These are phyloP conservation scores for Polydrusus tereticollis DNA, from an alignment of 2,888 invertebrate species.

Conservation along the genomic window DNA sequence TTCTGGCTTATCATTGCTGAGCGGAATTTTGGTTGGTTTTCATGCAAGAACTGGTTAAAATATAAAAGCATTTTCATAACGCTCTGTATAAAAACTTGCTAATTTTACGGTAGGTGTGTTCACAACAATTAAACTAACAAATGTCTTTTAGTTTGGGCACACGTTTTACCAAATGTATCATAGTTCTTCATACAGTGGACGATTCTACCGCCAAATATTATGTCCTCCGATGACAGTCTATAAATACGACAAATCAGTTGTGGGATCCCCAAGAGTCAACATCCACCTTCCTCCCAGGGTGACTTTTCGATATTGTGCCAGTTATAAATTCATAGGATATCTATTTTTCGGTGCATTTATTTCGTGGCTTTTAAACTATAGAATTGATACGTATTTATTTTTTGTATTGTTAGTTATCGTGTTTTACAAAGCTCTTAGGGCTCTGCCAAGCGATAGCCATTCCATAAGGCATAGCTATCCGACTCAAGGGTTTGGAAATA, in stretches of 20 bases:
- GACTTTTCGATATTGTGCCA: conserved; percentile 77
- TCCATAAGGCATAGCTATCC: conserved; percentile 57
- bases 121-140: not conserved
- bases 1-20: too few species aligned
- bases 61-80: too few species aligned
- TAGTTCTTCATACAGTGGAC: conserved; percentile 74
- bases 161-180: conserved; percentile 77
- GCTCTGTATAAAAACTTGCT: too few species aligned
- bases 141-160: conserved; percentile 74
- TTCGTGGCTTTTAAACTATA: conserved; percentile 70
- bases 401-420: conserved; percentile 68
- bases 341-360: conserved; percentile 70
- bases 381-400: conserved; percentile 69
- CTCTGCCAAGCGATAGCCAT: conserved; percentile 56
- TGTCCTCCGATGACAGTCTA: conserved; percentile 74
- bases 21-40: too few species aligned
- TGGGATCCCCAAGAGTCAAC: conserved; percentile 71
- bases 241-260: conserved; percentile 73
- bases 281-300: conserved; percentile 76
- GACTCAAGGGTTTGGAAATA: conserved; percentile 61
- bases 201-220: conserved; percentile 74
- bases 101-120: too few species aligned
- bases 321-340: conserved; percentile 72
- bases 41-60: too few species aligned
- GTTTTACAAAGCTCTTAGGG: conserved; percentile 69